phyloP scores from a whole-genome alignment of 1,140 invertebrate species.

The Zophobas morio region DNA sequence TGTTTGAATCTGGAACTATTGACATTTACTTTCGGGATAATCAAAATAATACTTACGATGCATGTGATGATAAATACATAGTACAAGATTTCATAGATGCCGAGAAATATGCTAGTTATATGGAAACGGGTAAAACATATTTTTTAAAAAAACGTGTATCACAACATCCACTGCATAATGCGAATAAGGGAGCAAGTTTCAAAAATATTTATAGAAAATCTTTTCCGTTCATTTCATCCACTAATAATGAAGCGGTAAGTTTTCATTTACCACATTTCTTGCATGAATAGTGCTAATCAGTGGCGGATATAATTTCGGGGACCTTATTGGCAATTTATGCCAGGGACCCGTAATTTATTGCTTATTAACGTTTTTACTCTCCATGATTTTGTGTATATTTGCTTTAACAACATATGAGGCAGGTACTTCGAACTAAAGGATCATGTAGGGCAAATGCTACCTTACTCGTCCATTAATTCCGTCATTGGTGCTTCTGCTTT shows the following conservation, averaged over 20 bases:
- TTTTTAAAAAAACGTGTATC: conserved; percentile 3
- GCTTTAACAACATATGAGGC: too few relatives aligned
- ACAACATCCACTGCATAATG: neutral
- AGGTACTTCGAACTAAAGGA: too few relatives aligned
- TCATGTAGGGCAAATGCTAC: too few relatives aligned
- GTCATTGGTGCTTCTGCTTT: too few relatives aligned
- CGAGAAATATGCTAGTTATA: conserved; percentile 51
- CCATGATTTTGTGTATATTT: too few relatives aligned
- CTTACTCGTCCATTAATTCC: too few relatives aligned
- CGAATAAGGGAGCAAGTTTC: conserved; percentile 9
- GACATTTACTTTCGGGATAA: conserved; percentile 2
- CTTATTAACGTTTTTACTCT: neutral
- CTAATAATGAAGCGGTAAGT: conserved; percentile 37
- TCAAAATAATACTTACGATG: conserved; percentile 20
- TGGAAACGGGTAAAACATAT: conserved; percentile 36
- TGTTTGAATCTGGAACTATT: conserved; percentile 33
- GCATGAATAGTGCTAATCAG: conserved; percentile 16
- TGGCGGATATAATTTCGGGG: neutral
- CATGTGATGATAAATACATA: conserved; percentile 30
- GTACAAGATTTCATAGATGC: conserved; percentile 55
- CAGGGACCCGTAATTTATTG: too few relatives aligned
- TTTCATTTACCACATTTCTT: neutral
- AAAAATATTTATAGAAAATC: conserved; percentile 49
- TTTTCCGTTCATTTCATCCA: conserved; percentile 51
- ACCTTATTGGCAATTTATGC: too few relatives aligned